Percentiles rank a stretch among this genome's conserved stretches.
Conservation (phyloP, 2,888 invertebrate species). For the Brachycybe producta region DNA sequence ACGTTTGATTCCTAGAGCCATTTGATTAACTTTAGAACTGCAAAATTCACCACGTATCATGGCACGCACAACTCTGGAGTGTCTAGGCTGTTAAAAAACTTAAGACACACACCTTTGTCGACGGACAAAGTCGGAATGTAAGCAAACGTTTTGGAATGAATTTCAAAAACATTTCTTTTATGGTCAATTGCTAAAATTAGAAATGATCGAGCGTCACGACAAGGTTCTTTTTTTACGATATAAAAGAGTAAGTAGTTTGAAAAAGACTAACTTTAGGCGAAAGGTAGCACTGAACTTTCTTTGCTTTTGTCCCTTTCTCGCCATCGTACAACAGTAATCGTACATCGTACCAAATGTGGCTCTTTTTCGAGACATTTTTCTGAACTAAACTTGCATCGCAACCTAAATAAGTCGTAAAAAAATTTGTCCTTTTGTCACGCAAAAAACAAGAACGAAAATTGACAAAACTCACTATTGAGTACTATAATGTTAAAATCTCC, state of each 20-base stretch:
- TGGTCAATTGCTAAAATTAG: constrained; percentile 54
- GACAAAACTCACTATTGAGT: constrained; percentile 54
- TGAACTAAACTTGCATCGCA: constrained; percentile 69
- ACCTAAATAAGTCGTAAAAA: constrained; percentile 43
- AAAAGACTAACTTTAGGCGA: constrained; percentile 51
- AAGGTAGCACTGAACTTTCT: constrained; percentile 78
- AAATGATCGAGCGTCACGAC: constrained; percentile 11
- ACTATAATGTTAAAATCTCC: constrained; percentile 88
- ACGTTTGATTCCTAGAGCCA: too few species aligned
- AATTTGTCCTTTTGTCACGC: not conserved
- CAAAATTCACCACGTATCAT: too few species aligned
- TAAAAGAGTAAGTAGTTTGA: not conserved
- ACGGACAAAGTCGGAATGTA: constrained; percentile 83
- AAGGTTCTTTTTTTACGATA: not conserved
- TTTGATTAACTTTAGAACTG: too few species aligned
- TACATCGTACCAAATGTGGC: constrained; percentile 70
- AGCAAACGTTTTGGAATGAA: constrained; percentile 84
- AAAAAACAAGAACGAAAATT: not conserved
- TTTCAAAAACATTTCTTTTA: constrained; percentile 85
- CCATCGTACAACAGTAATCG: constrained; percentile 51
- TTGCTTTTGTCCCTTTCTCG: constrained; percentile 54
- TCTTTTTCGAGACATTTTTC: constrained; percentile 71
- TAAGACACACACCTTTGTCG: constrained; percentile 58
- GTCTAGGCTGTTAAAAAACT: too few species aligned
- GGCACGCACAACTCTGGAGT: too few species aligned